phyloP scores from a whole-genome alignment of 2,888 invertebrate genomes.

The Strigamia maritima region DNA sequence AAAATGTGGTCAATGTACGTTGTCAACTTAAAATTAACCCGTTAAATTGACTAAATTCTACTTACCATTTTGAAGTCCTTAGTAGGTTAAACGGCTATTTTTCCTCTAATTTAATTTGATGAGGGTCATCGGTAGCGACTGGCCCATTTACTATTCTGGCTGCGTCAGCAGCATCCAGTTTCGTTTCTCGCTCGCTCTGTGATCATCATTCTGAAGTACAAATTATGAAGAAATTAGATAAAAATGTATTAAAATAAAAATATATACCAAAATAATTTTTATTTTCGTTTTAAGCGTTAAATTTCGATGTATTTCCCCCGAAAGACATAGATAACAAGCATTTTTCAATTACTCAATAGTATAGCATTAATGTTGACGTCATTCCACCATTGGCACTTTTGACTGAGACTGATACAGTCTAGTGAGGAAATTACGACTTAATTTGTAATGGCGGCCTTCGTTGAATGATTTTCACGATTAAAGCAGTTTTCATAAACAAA shows the following conservation, averaged over 20 bases:
- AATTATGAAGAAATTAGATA: neutral
- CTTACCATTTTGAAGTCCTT: neutral
- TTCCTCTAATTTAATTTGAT: constrained; percentile 4
- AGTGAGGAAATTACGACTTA: neutral
- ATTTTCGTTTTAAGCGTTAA: neutral
- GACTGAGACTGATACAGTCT: neutral
- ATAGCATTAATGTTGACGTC: neutral
- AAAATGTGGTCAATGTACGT: neutral
- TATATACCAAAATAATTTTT: neutral
- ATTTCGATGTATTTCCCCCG: neutral
- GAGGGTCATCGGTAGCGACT: neutral
- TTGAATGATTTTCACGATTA: neutral
- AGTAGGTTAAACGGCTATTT: neutral
- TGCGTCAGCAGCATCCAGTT: neutral
- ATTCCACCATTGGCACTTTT: neutral
- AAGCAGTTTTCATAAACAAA: neutral
- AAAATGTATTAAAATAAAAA: neutral
- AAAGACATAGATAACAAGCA: neutral
- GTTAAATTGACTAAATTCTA: neutral
- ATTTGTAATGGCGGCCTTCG: neutral
- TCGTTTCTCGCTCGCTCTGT: neutral
- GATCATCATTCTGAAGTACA: neutral
- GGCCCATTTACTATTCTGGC: neutral
- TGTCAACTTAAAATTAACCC: neutral
- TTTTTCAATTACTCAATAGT: neutral